Evolutionary conservation across 2,888 invertebrate species (phyloP).

Genomic region (Drosophila kanekoi): DNA sequence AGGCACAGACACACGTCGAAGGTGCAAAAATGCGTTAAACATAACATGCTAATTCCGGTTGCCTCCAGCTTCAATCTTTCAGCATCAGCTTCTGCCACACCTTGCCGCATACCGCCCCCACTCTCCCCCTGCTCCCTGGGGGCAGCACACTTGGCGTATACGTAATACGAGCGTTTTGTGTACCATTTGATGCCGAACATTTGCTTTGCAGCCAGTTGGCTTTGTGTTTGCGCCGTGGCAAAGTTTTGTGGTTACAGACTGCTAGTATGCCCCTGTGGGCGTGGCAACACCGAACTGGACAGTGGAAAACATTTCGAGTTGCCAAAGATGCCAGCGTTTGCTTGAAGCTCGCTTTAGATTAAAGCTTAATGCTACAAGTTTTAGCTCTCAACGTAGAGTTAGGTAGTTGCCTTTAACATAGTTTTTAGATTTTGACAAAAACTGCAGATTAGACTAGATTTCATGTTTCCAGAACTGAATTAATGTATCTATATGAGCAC

Average conservation of each 20-base stretch:
- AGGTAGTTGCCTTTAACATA: too few relatives aligned
- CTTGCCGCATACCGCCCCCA: slow-evolving; percentile 20
- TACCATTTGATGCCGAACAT: slow-evolving; percentile 65
- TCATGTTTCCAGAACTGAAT: too few relatives aligned
- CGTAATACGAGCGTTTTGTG: slow-evolving; percentile 75
- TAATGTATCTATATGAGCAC: too few relatives aligned
- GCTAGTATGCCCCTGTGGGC: slow-evolving; percentile 8
- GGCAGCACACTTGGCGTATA: slow-evolving; percentile 28
- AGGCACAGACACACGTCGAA: slow-evolving; percentile 59
- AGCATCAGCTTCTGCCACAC: slow-evolving; percentile 15
- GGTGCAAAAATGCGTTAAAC: slow-evolving; percentile 82
- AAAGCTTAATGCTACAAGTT: neutral
- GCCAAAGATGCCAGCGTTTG: slow-evolving; percentile 1
- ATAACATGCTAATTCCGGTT: slow-evolving; percentile 79
- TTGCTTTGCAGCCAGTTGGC: slow-evolving; percentile 29
- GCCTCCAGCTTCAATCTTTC: slow-evolving; percentile 74
- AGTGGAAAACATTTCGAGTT: slow-evolving; percentile 11
- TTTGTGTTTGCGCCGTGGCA: slow-evolving; percentile 42
- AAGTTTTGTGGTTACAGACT: slow-evolving; percentile 53
- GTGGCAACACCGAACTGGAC: slow-evolving; percentile 9
- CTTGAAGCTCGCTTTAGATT: neutral
- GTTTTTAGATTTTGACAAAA: too few relatives aligned
- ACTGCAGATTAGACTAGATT: too few relatives aligned
- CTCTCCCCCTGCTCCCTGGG: slow-evolving; percentile 3
- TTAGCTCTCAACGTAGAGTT: neutral